phyloP scores from a whole-genome alignment of 2,797 vertebrate genomes.

The Petrocephalus sullivani region DNA sequence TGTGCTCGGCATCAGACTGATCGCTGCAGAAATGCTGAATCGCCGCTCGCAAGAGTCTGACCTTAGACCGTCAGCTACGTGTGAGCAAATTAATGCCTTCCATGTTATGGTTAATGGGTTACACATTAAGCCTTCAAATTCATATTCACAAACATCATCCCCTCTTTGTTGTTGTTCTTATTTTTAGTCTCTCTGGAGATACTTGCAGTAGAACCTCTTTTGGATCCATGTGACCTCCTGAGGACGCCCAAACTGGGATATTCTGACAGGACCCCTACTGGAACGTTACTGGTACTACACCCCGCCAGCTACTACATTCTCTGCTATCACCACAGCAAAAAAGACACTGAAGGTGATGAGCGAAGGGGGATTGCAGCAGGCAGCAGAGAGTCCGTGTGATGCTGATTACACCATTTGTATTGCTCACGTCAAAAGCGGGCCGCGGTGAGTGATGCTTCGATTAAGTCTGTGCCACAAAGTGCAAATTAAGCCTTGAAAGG shows the following conservation, averaged over 20 bases:
- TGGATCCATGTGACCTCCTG: neutral
- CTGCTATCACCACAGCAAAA: neutral
- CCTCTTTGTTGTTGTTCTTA: neutral
- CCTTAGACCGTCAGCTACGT: neutral
- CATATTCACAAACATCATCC: neutral
- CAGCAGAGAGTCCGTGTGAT: neutral
- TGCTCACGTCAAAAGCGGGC: neutral
- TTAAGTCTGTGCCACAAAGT: neutral
- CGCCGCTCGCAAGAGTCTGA: neutral
- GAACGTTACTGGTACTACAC: neutral
- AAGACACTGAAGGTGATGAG: neutral
- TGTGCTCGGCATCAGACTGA: too few relatives aligned
- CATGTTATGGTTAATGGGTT: neutral
- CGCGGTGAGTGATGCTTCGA: neutral
- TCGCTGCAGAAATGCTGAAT: neutral
- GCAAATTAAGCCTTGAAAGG: conserved; percentile 13
- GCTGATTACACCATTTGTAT: neutral
- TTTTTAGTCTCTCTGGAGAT: neutral
- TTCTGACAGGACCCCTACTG: neutral
- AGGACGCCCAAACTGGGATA: neutral
- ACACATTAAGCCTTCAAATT: neutral
- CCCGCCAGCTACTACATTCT: neutral
- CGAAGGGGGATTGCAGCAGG: neutral
- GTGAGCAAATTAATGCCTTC: neutral
- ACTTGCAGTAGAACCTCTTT: neutral